These are phyloP conservation scores for Caenorhabditis macrosperma DNA, from an alignment of 2,888 invertebrate species.

Conservation along the genomic window DNA sequence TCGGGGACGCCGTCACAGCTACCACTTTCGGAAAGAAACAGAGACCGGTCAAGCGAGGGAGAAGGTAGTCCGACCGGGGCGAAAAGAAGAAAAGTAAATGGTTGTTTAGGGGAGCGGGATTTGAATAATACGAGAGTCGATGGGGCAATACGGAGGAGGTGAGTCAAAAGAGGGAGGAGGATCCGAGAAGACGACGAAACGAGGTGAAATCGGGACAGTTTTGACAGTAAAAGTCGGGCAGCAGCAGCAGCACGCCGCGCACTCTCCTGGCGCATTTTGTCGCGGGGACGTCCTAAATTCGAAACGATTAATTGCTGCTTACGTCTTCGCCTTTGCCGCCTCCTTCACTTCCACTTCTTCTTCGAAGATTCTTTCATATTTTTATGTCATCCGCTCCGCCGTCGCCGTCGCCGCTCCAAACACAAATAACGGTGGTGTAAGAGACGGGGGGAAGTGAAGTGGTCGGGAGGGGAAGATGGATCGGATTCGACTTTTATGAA, in stretches of 20 bases:
- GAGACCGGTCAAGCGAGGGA: constrained; percentile 49
- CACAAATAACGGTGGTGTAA: constrained; percentile 7
- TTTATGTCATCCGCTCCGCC: constrained; percentile 46
- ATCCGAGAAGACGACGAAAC: too few species aligned
- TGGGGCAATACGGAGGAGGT: constrained; percentile 5
- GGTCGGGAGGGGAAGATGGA: constrained; percentile 23
- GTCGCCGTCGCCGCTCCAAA: constrained; percentile 4
- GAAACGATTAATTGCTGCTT: constrained; percentile 59
- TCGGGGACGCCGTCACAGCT: constrained; percentile 13
- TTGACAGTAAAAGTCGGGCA: constrained; percentile 57
- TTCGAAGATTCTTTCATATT: constrained; percentile 44
- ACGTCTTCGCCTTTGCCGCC: constrained; percentile 44
- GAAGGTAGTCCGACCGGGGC: neutral
- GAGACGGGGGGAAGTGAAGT: neutral
- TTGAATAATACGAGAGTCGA: neutral
- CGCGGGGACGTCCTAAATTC: constrained; percentile 45
- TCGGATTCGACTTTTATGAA: constrained; percentile 14
- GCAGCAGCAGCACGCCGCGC: constrained; percentile 39
- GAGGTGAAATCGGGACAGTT: constrained; percentile 50
- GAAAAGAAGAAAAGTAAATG: constrained; percentile 47
- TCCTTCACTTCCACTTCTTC: constrained; percentile 28
- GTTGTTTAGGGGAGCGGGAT: constrained; percentile 18
- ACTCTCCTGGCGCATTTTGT: constrained; percentile 47
- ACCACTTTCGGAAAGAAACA: constrained; percentile 44
- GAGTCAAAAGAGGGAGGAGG: constrained; percentile 2